Base-by-base conservation (phyloP, 2,797 vertebrate genomes). In the Ctenopoma multispine region DNA sequence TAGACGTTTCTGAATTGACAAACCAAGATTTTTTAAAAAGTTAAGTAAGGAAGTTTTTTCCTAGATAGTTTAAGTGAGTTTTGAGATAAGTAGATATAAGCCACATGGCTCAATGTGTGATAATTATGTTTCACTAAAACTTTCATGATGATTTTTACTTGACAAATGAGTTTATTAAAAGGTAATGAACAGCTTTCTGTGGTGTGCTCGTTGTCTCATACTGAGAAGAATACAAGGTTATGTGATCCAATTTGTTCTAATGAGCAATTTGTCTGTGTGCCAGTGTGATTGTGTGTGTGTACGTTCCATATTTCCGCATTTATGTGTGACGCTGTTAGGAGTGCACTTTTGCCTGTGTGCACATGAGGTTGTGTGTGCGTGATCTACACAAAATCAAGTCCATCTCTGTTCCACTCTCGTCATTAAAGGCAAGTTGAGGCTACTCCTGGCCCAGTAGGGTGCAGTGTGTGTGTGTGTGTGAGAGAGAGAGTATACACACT, bases 1-100 rank as follows among this genome's bases (percentile, higher is more conserved):
- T 82, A 99, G 95, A 5, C 83, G 94, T 58, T 89, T 95, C 96
- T 97, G 89, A 31, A 70, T 67, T 3, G 17, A 48, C 11, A 74
- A 60, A 62, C 0, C 14, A 41, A 77, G 10, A 61, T 5, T 18
- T 34, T 50, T 4, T n/a, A 1, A 40, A 38, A 27, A 43, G 3
- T 31, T 17, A 47, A 63, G 29, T 61, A 29, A 21, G 5, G 12
- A 13, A 4, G 3, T 18, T 23, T 44, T 8, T 66, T 18, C n/a
- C 29, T 3, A 24, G 15, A 38, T 2, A n/a, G 11, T 27, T 7
- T 1, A 2, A 11, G 38, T 55, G 12, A 23, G 20, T 38, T 54
- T 58, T 12, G 10, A 47, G 10, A 21, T 21, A 20, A 46, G 44
- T 20, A 20, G 17, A 44, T 7, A 46, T n/a, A 21, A 21, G 44